Conservation (phyloP, 2,888 invertebrate species). For the Sphinx pinastri region DNA sequence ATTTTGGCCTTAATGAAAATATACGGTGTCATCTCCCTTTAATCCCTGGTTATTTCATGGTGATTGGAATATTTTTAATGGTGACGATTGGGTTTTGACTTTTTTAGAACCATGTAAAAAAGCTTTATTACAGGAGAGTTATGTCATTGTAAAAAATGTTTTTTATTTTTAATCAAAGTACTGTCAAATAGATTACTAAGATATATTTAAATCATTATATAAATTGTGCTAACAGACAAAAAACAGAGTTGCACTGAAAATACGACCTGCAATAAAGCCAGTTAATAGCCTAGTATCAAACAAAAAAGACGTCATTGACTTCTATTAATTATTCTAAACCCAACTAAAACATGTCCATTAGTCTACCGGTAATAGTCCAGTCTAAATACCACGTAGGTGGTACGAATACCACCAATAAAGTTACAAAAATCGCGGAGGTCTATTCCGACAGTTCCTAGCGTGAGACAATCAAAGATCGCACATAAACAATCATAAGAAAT, state of each 20-base stretch:
- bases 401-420: constrained; percentile 17
- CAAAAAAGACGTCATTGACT: constrained; percentile 8
- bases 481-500: constrained; percentile 58
- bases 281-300: background rate
- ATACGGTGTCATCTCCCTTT: constrained; percentile 70
- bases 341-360: constrained; percentile 5
- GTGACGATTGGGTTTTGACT: constrained; percentile 14
- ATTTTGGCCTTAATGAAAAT: constrained; percentile 63
- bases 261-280: background rate
- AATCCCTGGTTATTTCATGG: constrained; percentile 78
- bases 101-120: background rate
- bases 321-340: constrained; percentile 5
- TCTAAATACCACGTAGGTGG: constrained; percentile 25
- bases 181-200: background rate
- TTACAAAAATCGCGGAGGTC: constrained; percentile 46
- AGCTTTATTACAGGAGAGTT: background rate
- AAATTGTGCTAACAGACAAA: constrained; percentile 8
- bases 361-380: background rate
- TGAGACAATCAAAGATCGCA: constrained; percentile 43
- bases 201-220: background rate
- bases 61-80: constrained; percentile 38
- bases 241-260: background rate
- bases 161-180: background rate
- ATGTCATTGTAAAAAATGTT: background rate
- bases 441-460: constrained; percentile 36